These are phyloP conservation scores for Macrosiphum euphorbiae DNA, from an alignment of 2,888 invertebrate genomes.

Conservation along the genomic window DNA sequence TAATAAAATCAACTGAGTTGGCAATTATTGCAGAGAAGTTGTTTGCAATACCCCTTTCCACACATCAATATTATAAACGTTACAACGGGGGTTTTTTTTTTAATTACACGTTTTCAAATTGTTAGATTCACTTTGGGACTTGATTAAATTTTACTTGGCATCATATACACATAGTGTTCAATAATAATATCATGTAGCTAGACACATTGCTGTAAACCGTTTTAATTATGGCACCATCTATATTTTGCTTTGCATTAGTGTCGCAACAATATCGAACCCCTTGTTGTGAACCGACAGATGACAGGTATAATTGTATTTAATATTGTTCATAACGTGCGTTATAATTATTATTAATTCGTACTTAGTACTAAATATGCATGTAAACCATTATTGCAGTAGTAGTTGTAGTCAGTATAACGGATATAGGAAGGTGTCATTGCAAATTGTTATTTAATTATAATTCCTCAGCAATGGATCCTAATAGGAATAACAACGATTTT, in stretches of 20 bases:
- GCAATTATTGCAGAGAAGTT: not conserved
- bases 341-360: constrained; percentile 13
- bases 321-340: not conserved
- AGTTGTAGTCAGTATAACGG: not conserved
- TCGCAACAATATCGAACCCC: not conserved
- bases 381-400: not conserved
- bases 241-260: not conserved
- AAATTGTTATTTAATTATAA: not conserved
- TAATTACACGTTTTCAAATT: not conserved
- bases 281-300: not conserved
- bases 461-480: not conserved
- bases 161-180: not conserved
- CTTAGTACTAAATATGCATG: not conserved
- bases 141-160: not conserved
- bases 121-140: not conserved
- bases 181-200: not conserved
- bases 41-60: not conserved
- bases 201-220: not conserved
- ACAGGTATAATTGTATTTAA: constrained; percentile 5
- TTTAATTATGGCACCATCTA: not conserved
- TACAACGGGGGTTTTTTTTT: not conserved
- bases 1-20: not conserved
- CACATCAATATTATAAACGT: not conserved
- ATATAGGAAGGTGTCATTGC: not conserved
- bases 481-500: not conserved